Base-by-base conservation (phyloP, 2,797 vertebrate genomes). In the Betta splendens region DNA sequence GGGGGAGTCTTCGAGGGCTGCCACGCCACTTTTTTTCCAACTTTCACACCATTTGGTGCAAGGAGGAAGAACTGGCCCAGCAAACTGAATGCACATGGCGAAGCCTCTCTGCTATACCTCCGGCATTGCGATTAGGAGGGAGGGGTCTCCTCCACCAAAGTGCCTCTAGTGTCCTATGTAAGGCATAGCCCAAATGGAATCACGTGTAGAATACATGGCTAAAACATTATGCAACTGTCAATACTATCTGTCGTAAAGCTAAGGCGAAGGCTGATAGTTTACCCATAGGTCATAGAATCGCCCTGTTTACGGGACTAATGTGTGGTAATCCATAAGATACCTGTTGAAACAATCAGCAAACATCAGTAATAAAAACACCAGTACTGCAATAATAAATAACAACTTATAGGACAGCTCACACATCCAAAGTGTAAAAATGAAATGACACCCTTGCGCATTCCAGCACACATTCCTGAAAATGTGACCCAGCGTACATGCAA, bases 71-170 rank as follows among this genome's bases (percentile, higher is more conserved):
- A 5, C 36, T 18, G 50, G 42, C 61, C 77, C 69, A 67, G 79
- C 66, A 70, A 64, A 35, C 31, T 22, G 37, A 38, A 32, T 60
- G 73, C 83, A 77, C 85, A 87, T 85, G 74, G 73, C 74, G 77
- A 63, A 58, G 62, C 49, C 38, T 39, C 43, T 35, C 45, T 53
- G 53, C 79, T 52, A 62, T 66, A 75, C 71, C 75, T 55, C 73
- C 46, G 50, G 39, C 73, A 44, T 77, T 76, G 63, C 73, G 68
- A 79, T 28, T 36, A 69, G 38, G 71, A 79, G 81, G 85, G 86
- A 81, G 83, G 82, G 84, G 85, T 79, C 68, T 74, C 48, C 49
- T 9, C 53, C 49, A 39, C 38, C 20, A 55, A 56, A 74, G 51
- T 77, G 49, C 63, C 81, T 75, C 75, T 52, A 70, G 72, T 62